Base-by-base conservation (phyloP, 2,797 vertebrate genomes). In the Enteromius paludinosus region DNA sequence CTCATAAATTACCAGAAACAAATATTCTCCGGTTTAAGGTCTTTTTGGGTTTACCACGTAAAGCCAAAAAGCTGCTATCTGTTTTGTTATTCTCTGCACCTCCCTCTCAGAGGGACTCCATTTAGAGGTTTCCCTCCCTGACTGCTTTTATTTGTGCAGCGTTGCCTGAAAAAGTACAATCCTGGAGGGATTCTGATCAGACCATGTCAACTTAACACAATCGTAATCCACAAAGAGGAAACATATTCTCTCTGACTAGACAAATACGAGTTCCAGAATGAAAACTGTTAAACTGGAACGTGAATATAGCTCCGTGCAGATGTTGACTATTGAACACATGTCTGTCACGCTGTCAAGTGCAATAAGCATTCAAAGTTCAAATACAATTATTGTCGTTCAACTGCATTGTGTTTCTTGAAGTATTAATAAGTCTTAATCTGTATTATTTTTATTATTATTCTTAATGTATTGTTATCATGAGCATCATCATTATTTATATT, bases 181-280 rank as follows among this genome's bases (percentile, higher is more conserved):
- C 69, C 74, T 77, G 59, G 62, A 56, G 56, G 56, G 33, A 62
- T 28, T 68, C 62, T 69, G 70, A 83, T 72, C 72, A 65, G 70
- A 79, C 49, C 64, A 43, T 83, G 84, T 86, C 81, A 80, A 83
- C n/a, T 75, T 78, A 85, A 79, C 74, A 43, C 52, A 28, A 64
- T 64, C 25, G 30, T 79, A 66, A 83, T 79, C 81, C n/a, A 69
- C 54, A 78, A 76, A 79, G 30, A 54, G 59, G 52, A 83, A 83
- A 80, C 35, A 76, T 71, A 74, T 54, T 66, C 28, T 66, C 28
- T 77, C 54, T 47, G 72, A 69, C 25, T 35, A 41, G 2, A 68
- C 25, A 66, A 47, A 47, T n/a, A 45, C 14, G 28, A 20, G 38
- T 69, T 83, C 73, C 73, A 70, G 52, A 41, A 47, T 9, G 17